phyloP scores from a whole-genome alignment of 2,888 invertebrate genomes.

The Cephus nigrinus region DNA sequence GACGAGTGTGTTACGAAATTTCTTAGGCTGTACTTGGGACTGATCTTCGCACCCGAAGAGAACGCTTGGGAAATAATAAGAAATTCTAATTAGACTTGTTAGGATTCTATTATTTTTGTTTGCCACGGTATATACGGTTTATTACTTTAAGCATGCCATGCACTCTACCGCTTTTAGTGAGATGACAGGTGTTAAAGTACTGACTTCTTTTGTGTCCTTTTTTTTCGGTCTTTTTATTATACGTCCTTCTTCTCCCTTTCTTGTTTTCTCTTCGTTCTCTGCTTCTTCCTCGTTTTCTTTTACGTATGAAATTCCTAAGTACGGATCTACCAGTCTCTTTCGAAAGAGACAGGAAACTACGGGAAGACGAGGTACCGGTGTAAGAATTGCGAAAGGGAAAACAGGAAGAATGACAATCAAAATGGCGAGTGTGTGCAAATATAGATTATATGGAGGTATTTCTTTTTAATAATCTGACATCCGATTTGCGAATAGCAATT shows the following conservation, averaged over 20 bases:
- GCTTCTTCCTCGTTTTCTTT: background rate
- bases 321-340: background rate
- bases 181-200: conserved; percentile 2
- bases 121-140: background rate
- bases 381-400: background rate
- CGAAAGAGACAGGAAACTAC: background rate
- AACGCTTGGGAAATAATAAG: background rate
- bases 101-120: conserved; percentile 11
- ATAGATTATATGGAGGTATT: background rate
- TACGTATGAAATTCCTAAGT: background rate
- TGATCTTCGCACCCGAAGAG: background rate
- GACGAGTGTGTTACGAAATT: background rate
- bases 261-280: background rate
- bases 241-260: background rate
- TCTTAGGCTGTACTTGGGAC: background rate
- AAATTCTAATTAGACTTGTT: conserved; percentile 3
- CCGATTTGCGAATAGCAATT: background rate
- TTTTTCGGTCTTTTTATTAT: background rate
- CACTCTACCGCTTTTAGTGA: background rate
- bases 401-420: background rate
- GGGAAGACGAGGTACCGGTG: background rate
- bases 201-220: background rate
- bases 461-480: background rate
- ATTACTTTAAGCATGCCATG: conserved; percentile 2
- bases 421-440: background rate